Evolutionary conservation across 2,113 vertebrate genomes (phyloP), one percentile per base, ranked within the genome.

Genomic region (Hippopotamus amphibius): DNA sequence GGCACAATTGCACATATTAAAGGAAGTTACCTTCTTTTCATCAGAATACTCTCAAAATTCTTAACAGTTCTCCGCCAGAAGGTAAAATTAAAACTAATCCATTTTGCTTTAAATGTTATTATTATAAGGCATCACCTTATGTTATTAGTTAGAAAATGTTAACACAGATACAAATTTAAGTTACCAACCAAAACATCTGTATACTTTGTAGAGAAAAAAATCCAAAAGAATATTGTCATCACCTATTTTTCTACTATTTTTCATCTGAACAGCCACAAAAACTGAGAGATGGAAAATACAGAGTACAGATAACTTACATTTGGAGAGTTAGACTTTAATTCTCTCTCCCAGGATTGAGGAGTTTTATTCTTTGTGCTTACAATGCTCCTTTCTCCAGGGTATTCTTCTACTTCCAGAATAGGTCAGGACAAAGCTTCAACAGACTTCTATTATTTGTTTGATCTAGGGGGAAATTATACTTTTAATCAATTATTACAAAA

Each of bases 291-390:
- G 16, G 68, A 74, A 90, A 96, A 90, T 33, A 76, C 0, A 63
- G n/a, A 90, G 50, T 59, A 61, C 2, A 61, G 95, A 97, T 95
- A 30, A 98, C 98, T 99, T 98, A 99, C 98, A 97, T 98, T 98
- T 98, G 97, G 97, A 97, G 8, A 33, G 97, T 86, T 91, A 96
- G 86, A 76, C 72, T 98, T 95, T 94, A 88, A 93, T 94, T 95
- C 59, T 93, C 63, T 88, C 48, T 92, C 94, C 33, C 88, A 55
- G 5, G 74, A 96, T 55, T 61, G 28, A 92, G 76, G 0, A 19
- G 76, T 90, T 93, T 95, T 94, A 85, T 94, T 72, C 80, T 96
- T 97, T 94, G 88, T 88, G 76, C 65, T 97, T 86, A 93, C 24
- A 96, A 79, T 96, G 88, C 55, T 95, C 37, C 77, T 98, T 97